Evolutionary conservation across 2,888 invertebrate species (phyloP).

Genomic region (Caenorhabditis sinica): DNA sequence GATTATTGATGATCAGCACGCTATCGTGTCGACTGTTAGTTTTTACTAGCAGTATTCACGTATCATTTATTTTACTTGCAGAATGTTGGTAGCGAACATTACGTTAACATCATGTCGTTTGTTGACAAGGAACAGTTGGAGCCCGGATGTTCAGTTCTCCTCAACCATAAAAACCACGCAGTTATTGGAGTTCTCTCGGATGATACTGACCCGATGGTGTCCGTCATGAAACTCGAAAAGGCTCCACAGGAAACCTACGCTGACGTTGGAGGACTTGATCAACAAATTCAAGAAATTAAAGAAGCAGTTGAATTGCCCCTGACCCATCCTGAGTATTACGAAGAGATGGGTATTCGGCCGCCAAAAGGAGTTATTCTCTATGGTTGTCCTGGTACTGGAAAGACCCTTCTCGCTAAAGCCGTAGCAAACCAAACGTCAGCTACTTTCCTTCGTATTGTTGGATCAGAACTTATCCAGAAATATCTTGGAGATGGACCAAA

Average conservation of each 20-base stretch:
- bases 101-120: constrained; percentile 98
- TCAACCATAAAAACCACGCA: constrained; percentile 97
- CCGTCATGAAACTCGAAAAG: constrained; percentile 99
- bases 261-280: constrained; percentile 86
- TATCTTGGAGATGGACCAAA: constrained; percentile 98
- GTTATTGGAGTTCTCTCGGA: constrained; percentile 99
- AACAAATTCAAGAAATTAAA: constrained; percentile 98
- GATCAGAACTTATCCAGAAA: constrained; percentile 91
- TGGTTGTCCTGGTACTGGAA: constrained; percentile 98
- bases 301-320: constrained; percentile 98
- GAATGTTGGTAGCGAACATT: constrained; percentile 96
- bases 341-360: constrained; percentile 99
- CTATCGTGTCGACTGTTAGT: constrained; percentile 89
- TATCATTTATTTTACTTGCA: constrained; percentile 36
- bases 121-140: constrained; percentile 99
- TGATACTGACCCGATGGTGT: constrained; percentile 99
- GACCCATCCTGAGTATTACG: constrained; percentile 99
- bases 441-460: constrained; percentile 97
- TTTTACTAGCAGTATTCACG: background rate
- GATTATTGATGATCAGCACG: constrained; percentile 99
- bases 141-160: constrained; percentile 97
- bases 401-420: constrained; percentile 97
- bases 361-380: constrained; percentile 99
- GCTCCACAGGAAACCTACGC: constrained; percentile 99
- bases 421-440: constrained; percentile 99